Evolutionary conservation across 2,888 invertebrate species (phyloP), one percentile per base, ranked within the genome.

Genomic region (Hedychridium roseum): DNA sequence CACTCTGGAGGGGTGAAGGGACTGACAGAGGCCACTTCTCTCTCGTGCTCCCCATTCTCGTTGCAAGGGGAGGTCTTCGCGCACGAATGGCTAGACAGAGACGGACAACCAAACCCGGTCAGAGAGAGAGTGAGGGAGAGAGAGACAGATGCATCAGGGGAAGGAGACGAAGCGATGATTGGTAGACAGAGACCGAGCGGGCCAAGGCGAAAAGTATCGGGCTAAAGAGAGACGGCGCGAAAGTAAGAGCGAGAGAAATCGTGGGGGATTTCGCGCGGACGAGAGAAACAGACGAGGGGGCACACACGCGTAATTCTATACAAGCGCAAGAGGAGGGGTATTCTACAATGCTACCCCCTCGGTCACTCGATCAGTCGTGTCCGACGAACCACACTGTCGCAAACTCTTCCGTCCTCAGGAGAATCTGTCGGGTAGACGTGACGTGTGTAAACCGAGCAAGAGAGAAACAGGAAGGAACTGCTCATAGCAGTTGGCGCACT

Each of bases 321-420:
- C 72, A 68, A 64, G 61, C 66, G 52, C 32, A 27, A 46, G 50
- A 68, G 71, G 75, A 74, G 75, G 73, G 73, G 72, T 74, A 68
- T 70, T 69, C 68, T 61, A 66, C 68, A 70, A 74, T 74, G 71
- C 74, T 76, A 77, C 76, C 77, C 77, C 77, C 73, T 73, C 76
- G 76, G 76, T 76, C 76, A 75, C 75, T 76, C 76, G 77, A 77
- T 78, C 76, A 76, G 76, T 78, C 76, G 76, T 77, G 74, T 74
- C 74, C 72, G 73, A 68, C 67, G 71, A 70, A 53, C 62, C 73
- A 68, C 60, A 60, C 70, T 54, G 72, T 66, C 65, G 64, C 63
- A 70, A 70, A 67, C 66, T 58, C 50, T 57, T 54, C 59, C 53
- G 57, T 55, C 47, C 38, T 49, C 43, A 45, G 20, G 23, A 32